phyloP scores from a whole-genome alignment of 2,888 invertebrate genomes.

The Operophtera brumata region DNA sequence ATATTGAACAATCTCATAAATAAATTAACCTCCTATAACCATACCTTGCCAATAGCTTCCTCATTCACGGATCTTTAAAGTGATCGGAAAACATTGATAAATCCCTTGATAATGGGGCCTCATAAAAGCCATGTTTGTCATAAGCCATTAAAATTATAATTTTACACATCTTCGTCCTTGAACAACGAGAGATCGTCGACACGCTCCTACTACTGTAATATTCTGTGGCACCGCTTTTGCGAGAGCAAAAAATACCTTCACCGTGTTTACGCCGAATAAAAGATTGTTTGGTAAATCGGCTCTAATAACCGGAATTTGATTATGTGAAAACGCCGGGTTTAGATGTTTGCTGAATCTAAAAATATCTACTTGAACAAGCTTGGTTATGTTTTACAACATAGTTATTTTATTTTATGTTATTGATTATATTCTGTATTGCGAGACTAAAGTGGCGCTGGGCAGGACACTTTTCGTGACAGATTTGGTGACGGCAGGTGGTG shows the following conservation, averaged over 20 bases:
- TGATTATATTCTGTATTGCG: too few relatives aligned
- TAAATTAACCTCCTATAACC: too few relatives aligned
- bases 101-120: slow-evolving; percentile 25
- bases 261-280: slow-evolving; percentile 1
- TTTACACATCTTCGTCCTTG: slow-evolving; percentile 44
- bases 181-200: slow-evolving; percentile 43
- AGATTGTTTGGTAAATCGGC: slow-evolving; percentile 17
- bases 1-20: too few relatives aligned
- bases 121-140: slow-evolving; percentile 27
- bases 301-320: slow-evolving; percentile 3
- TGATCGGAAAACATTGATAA: slow-evolving; percentile 3
- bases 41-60: neutral
- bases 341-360: neutral
- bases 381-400: too few relatives aligned
- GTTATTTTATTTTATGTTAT: too few relatives aligned
- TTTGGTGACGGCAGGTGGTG: too few relatives aligned
- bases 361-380: too few relatives aligned
- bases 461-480: too few relatives aligned
- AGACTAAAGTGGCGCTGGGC: too few relatives aligned
- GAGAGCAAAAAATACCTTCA: slow-evolving; percentile 5
- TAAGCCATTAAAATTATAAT: slow-evolving; percentile 21
- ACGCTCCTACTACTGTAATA: slow-evolving; percentile 27
- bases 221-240: slow-evolving; percentile 1
- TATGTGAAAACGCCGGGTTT: neutral
- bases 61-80: slow-evolving; percentile 1